Evolutionary conservation across 2,888 invertebrate genomes (phyloP), one percentile per base, ranked within the genome.

Genomic region (Sicus ferrugineus): DNA sequence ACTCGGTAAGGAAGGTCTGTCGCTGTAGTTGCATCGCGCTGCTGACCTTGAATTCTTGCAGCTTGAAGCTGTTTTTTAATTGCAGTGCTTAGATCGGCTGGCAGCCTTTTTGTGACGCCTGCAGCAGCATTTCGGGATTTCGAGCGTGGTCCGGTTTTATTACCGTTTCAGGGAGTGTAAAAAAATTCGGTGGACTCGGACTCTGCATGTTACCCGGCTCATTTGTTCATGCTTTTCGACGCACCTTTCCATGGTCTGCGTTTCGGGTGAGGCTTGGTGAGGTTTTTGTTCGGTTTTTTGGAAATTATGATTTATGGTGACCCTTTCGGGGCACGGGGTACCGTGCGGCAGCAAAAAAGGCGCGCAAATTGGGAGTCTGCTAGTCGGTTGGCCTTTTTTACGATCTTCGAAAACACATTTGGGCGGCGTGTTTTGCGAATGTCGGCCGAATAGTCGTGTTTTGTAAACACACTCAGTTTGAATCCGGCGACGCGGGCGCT

Each of bases 391-490:
- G 54, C 3, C 56, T 58, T 58, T 59, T 50, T 52, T 71, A 50
- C 28, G 42, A 56, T 48, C 67, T 71, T 73, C 70, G 67, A 61
- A 71, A 73, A 71, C 70, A 72, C 67, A 70, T 73, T 72, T 72
- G 58, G 48, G 62, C 67, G 64, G 73, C 58, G 65, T 73, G 70
- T 71, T 71, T 59, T 75, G 70, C 73, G 70, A 73, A 72, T 73
- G 68, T 72, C 66, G 63, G 70, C 72, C 67, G 69, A 67, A 62
- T 65, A 73, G 73, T 74, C 77, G 74, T 80, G 78, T 82, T 81
- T 84, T 80, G 80, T 79, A 80, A 82, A 83, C 80, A 77, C 72
- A 81, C 80, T 84, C 84, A 84, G 84, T 84, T 78, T 79, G 80
- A 79, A 76, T 77, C 76, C 73, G 78, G 75, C 77, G 74, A 77